phyloP scores from a whole-genome alignment of 2,113 vertebrate species.

The Nycticorax nycticorax region DNA sequence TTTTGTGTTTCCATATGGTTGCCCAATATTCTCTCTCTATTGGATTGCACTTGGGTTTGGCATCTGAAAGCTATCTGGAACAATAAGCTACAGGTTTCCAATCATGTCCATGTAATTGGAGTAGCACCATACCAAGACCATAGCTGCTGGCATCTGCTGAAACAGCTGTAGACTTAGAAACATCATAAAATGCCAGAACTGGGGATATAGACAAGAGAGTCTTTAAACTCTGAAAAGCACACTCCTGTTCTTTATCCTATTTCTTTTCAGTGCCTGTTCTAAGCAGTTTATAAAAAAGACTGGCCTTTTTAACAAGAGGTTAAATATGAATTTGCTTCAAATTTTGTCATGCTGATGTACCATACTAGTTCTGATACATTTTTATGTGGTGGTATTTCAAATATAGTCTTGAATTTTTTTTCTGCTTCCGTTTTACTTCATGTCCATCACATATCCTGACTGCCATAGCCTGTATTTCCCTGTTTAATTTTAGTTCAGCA shows the following conservation, averaged over 20 bases:
- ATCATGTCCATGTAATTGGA: constrained; percentile 62
- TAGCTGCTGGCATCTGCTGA: constrained; percentile 66
- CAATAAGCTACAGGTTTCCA: constrained; percentile 67
- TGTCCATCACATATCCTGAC: background rate
- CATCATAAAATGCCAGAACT: constrained; percentile 53
- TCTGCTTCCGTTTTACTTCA: background rate
- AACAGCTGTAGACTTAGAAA: constrained; percentile 54
- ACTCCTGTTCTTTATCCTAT: constrained; percentile 7
- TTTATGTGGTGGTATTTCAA: constrained; percentile 1
- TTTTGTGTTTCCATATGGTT: constrained; percentile 29
- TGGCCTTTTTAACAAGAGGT: background rate
- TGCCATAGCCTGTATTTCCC: background rate
- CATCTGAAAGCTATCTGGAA: constrained; percentile 54
- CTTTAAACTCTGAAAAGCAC: constrained; percentile 48
- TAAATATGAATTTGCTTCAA: constrained; percentile 29
- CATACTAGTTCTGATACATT: background rate
- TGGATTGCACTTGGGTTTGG: constrained; percentile 35
- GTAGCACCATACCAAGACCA: constrained; percentile 57
- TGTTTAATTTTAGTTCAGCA: background rate
- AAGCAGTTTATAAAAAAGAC: constrained; percentile 23
- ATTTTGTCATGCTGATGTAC: constrained; percentile 8
- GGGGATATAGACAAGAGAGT: constrained; percentile 5
- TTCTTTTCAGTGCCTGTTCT: constrained; percentile 17
- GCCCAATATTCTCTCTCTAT: background rate
- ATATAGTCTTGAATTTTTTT: background rate